Base-by-base conservation (phyloP, 2,113 vertebrate species). In the Boulengeromyrus knoepffleri region DNA sequence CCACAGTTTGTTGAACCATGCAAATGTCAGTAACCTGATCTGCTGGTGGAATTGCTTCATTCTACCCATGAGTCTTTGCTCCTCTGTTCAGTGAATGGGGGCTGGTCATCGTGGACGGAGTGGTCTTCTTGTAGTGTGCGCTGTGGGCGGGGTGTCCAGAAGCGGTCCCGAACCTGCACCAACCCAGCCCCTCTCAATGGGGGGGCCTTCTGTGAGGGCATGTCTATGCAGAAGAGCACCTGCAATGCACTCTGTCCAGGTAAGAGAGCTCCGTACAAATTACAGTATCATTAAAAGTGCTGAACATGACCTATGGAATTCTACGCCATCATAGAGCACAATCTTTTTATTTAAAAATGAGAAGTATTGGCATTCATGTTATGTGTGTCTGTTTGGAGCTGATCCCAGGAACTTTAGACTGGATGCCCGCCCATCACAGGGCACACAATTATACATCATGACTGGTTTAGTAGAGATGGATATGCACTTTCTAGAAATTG, bases 31-130 rank as follows among this genome's bases (percentile, higher is more conserved):
- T 47, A 12, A 19, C 12, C 47, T 49, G 47, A 13, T 87, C 39
- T 85, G 83, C 10, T 31, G 10, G 62, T 24, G 83, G 39, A 47
- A 85, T n/a, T 85, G 12, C 50, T 53, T 36, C 47, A 42, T 83
- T 39, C 77, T 83, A 24, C 47, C 86, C 17, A 39, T 70, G 8
- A 53, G 6, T 80, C 39, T 13, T 49, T 31, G 58, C 46, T 9
- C 77, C 90, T 88, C 88, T 85, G 91, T 91, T 92, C 93, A 98
- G 98, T 99, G 91, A 99, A 99, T 1, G 98, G 98, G 49, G 98
- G 98, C 89, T 99, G 98, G 98, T 99, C 98, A 0, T 97, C 97
- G 1, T 99, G 98, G 98, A 98, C 98, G 0, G 98, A 98, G 93
- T 99, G 98, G 98, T 99, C 98, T 0, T 93, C 95, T 92, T 99